Evolutionary conservation across 2,888 invertebrate genomes (phyloP).

Genomic region (Disparrhopalites patrizii): DNA sequence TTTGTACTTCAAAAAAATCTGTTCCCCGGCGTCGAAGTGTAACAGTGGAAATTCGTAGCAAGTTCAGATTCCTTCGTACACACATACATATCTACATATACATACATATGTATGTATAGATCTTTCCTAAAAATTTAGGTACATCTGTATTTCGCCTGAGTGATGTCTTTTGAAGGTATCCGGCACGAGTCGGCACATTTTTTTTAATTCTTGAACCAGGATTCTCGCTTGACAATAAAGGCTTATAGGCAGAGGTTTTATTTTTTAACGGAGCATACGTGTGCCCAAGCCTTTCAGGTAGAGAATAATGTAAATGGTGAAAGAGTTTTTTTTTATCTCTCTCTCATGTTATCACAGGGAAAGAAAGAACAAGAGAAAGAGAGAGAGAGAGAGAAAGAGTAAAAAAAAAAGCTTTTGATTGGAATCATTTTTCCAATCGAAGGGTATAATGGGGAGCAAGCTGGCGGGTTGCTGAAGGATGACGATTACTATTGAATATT

Average conservation of each 20-base stretch:
- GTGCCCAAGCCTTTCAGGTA: constrained; percentile 25
- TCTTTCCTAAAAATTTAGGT: no score
- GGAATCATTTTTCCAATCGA: constrained; percentile 30
- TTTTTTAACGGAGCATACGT: neutral
- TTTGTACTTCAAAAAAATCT: no score
- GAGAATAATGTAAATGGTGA: neutral
- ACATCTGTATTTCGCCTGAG: no score
- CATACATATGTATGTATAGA: no score
- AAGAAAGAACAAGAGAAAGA: no score
- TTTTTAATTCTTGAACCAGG: no score
- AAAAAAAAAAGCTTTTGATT: constrained; percentile 29
- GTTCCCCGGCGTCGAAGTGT: no score
- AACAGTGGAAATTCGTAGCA: no score
- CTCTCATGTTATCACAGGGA: neutral
- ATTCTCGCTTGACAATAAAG: neutral
- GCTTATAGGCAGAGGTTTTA: neutral
- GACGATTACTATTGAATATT: constrained; percentile 11
- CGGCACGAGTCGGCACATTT: no score
- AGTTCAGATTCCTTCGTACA: no score
- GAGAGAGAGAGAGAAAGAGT: constrained; percentile 3
- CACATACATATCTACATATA: no score
- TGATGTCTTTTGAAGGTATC: no score
- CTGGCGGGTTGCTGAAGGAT: constrained; percentile 19
- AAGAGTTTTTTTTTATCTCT: neutral
- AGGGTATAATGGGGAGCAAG: constrained; percentile 18